Conservation (phyloP, 2,888 invertebrate species). For the Sinhomidia bicolor region DNA sequence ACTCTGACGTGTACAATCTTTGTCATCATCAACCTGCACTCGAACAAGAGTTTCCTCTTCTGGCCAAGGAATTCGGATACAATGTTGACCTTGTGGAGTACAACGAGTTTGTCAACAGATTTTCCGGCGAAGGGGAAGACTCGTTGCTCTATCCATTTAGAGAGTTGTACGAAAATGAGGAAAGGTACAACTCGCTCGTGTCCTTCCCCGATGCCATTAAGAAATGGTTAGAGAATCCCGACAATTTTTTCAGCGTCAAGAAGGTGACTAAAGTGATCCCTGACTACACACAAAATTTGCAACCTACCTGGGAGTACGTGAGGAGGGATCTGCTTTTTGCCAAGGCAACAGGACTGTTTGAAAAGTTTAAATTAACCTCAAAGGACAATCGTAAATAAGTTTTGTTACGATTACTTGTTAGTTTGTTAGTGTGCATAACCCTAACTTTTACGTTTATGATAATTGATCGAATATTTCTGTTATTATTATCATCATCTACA, state of each 20-base stretch:
- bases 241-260: slow-evolving; percentile 47
- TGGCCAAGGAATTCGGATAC: slow-evolving; percentile 65
- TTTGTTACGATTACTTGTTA: too few relatives aligned
- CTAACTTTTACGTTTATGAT: too few relatives aligned
- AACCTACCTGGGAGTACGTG: slow-evolving; percentile 49
- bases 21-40: slow-evolving; percentile 59
- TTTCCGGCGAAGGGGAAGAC: slow-evolving; percentile 49
- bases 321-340: slow-evolving; percentile 58
- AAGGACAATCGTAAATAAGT: not conserved
- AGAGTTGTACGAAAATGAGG: slow-evolving; percentile 62
- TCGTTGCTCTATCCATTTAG: slow-evolving; percentile 59
- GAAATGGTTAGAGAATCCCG: slow-evolving; percentile 63
- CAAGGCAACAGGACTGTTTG: slow-evolving; percentile 60
- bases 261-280: slow-evolving; percentile 64
- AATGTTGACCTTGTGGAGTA: slow-evolving; percentile 64
- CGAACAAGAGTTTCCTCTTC: slow-evolving; percentile 59
- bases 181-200: slow-evolving; percentile 36
- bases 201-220: slow-evolving; percentile 49
- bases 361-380: slow-evolving; percentile 34
- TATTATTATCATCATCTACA: too few relatives aligned
- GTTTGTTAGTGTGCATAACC: too few relatives aligned
- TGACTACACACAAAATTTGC: slow-evolving; percentile 38
- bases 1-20: slow-evolving; percentile 60
- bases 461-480: too few relatives aligned
- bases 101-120: slow-evolving; percentile 49